A percentile compares a stretch with the other conserved stretches of the same genome.
phyloP scores from a whole-genome alignment of 2,113 vertebrate species.

The Dasyprocta punctata region DNA sequence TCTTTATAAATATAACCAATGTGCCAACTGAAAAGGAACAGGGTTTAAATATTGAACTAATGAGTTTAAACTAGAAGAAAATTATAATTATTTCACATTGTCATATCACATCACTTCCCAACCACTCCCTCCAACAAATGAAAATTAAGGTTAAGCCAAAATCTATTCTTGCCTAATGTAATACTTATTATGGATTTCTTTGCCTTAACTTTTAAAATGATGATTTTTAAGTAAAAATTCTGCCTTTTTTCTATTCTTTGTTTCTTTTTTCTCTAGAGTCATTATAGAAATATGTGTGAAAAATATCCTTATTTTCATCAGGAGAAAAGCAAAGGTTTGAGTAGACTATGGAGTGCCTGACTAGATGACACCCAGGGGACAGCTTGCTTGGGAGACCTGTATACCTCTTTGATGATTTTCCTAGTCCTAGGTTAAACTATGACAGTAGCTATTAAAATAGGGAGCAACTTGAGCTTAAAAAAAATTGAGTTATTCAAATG shows the following conservation, averaged over 20 bases:
- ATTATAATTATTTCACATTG: neutral
- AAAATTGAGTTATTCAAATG: neutral
- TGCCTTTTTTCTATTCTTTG: neutral
- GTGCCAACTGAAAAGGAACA: neutral
- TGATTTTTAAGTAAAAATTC: neutral
- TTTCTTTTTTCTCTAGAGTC: neutral
- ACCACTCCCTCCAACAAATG: neutral
- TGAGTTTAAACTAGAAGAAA: neutral
- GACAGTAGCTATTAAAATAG: rapidly evolving
- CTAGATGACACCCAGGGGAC: neutral
- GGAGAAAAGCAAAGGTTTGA: neutral
- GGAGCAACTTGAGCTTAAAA: neutral
- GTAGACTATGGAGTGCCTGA: rapidly evolving
- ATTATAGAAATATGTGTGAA: constrained; percentile 29
- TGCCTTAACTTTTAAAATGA: constrained; percentile 30
- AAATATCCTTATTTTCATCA: neutral
- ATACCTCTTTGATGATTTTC: neutral
- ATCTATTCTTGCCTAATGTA: neutral
- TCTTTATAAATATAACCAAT: constrained; percentile 40
- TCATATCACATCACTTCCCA: neutral
- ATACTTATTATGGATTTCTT: neutral
- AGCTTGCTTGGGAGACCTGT: no score
- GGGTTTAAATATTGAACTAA: constrained; percentile 18
- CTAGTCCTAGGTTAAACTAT: neutral
- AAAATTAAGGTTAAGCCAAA: neutral